Percentiles rank a stretch among this genome's conserved stretches.
phyloP scores from a whole-genome alignment of 37 sponge, comb jelly and placozoan genomes.

The Aplysina aerophoba region DNA sequence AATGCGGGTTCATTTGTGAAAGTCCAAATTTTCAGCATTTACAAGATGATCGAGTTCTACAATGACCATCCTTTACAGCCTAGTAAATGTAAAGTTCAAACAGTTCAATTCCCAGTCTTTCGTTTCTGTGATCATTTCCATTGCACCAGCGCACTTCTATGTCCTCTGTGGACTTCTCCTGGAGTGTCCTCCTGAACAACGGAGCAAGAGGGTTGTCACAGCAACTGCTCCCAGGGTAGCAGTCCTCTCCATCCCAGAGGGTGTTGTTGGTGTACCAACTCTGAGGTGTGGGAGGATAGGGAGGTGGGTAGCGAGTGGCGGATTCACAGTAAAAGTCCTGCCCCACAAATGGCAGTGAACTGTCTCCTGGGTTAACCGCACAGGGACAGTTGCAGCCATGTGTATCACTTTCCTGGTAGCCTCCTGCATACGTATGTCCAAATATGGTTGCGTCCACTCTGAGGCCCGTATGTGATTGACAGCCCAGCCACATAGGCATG shows the following conservation, averaged over 20 bases:
- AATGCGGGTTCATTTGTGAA: no score
- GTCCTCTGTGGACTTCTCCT: background rate
- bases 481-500: constrained; percentile 1
- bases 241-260: constrained; percentile 14
- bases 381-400: constrained; percentile 26
- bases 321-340: constrained; percentile 4
- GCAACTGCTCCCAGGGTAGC: constrained; percentile 22
- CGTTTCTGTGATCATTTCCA: background rate
- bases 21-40: no score
- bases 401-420: background rate
- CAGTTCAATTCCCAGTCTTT: background rate
- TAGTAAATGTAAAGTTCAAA: constrained; percentile 24
- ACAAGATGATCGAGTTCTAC: no score
- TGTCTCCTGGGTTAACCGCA: background rate
- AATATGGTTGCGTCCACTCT: background rate
- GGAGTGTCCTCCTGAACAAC: constrained; percentile 24
- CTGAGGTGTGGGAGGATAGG: background rate
- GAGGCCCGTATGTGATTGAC: constrained; percentile 14
- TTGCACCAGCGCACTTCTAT: constrained; percentile 24
- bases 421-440: constrained; percentile 16
- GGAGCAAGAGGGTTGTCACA: constrained; percentile 2
- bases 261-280: constrained; percentile 14
- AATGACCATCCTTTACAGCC: no score
- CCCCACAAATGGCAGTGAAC: background rate
- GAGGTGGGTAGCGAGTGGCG: background rate